Evolutionary conservation across 2,797 vertebrate genomes (phyloP).

Genomic region (Miichthys miiuy): DNA sequence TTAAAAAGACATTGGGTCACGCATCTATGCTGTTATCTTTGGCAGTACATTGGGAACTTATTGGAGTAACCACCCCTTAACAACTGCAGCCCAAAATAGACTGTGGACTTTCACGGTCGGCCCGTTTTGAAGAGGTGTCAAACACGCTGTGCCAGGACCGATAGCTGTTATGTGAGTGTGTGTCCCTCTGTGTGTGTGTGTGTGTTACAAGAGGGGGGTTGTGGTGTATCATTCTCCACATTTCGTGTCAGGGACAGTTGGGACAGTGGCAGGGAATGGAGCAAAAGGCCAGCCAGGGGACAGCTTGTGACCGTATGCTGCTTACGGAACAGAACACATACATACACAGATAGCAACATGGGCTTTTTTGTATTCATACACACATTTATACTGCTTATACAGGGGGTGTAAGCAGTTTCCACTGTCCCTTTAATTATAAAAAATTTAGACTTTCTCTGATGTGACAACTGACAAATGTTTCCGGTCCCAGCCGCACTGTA

Average conservation of each 20-base stretch:
- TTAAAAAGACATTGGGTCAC: slow-evolving; percentile 68
- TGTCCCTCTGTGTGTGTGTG: slow-evolving; percentile 34
- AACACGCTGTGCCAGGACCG: slow-evolving; percentile 62
- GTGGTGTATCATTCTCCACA: slow-evolving; percentile 67
- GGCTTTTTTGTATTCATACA: background rate
- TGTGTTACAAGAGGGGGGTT: slow-evolving; percentile 43
- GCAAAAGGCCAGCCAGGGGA: slow-evolving; percentile 76
- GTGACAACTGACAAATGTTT: slow-evolving; percentile 9
- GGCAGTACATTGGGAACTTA: slow-evolving; percentile 79
- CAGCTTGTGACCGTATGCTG: slow-evolving; percentile 64
- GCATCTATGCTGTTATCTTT: slow-evolving; percentile 73
- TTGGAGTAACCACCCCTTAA: slow-evolving; percentile 75
- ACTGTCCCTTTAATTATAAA: slow-evolving; percentile 23
- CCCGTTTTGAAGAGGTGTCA: slow-evolving; percentile 79
- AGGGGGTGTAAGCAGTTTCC: slow-evolving; percentile 36
- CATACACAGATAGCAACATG: slow-evolving; percentile 44
- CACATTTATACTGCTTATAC: slow-evolving; percentile 9
- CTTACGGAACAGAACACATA: slow-evolving; percentile 53
- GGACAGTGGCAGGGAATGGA: slow-evolving; percentile 70
- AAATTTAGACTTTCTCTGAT: slow-evolving; percentile 20
- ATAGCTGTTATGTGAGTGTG: slow-evolving; percentile 45
- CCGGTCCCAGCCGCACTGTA: slow-evolving; percentile 18
- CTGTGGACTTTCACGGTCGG: slow-evolving; percentile 68
- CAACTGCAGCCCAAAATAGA: slow-evolving; percentile 80
- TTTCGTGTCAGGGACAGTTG: slow-evolving; percentile 71